Base-by-base conservation (phyloP, 2,797 vertebrate species). In the Melanotaenia boesemani region DNA sequence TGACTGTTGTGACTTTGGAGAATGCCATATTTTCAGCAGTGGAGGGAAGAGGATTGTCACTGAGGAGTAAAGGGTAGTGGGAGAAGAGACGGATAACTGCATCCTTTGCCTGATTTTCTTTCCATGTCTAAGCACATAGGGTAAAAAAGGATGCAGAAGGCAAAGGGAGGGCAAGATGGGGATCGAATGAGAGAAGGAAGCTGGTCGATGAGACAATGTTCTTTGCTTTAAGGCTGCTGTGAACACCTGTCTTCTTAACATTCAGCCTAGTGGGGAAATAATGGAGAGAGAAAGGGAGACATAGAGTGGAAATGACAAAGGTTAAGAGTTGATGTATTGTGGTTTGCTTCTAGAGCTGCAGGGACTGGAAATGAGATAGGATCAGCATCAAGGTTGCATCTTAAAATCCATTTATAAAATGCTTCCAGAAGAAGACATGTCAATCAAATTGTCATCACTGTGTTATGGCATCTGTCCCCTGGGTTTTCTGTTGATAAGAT, bases 11-110 rank as follows among this genome's bases (percentile, higher is more conserved):
- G 62, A 59, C 54, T 85, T 24, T 74, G 39, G 56, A 68, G 69
- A 75, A 80, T 67, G 46, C 34, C 34, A 10, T 78, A 74, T 81
- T 84, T 83, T 88, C 74, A 78, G 70, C 32, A 67, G 61, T 56
- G 30, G 50, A 63, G 66, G 56, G 10, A 34, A 12, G n/a, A 52
- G 28, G 54, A 54, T 2, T 30, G 60, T 2, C 32, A 74, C 30
- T 67, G 63, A 71, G 10, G 36, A 72, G 65, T 28, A 57, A 75
- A 67, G 52, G 66, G 78, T 62, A 34, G 6, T 50, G 0, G 50
- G 37, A 48, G 65, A 60, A 28, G 10, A 80, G 54, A 54, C 1
- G 28, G 56, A 48, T 57, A 62, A 55, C 62, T 68, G 28, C 70
- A 57, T 48, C n/a, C 22, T 74, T 66, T 75, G 44, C 68, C 32